Evolutionary conservation across 2,797 vertebrate species (phyloP).

Genomic region (Lepidocolaptes lacrymiger): DNA sequence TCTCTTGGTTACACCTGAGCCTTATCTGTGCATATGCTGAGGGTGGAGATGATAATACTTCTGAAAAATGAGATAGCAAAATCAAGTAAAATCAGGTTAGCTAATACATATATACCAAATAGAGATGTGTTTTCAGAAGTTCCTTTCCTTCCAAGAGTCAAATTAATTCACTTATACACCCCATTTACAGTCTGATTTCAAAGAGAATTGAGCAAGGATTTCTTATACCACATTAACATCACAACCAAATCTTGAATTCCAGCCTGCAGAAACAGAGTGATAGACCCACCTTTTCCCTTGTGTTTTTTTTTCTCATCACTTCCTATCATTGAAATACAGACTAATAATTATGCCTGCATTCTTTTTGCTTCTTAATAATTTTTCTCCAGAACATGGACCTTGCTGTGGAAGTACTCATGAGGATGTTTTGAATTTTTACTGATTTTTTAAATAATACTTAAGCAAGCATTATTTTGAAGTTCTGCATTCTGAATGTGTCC

Average conservation of each 20-base stretch:
- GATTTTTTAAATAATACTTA: neutral
- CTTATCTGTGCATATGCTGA: neutral
- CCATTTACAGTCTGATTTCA: neutral
- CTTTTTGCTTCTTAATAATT: neutral
- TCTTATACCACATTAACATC: neutral
- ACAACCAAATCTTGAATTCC: neutral
- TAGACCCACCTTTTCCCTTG: rapidly evolving
- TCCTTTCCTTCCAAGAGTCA: neutral
- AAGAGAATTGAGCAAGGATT: neutral
- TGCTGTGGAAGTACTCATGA: neutral
- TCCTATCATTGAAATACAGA: neutral
- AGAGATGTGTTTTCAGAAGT: neutral
- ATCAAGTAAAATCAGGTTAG: neutral
- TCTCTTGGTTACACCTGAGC: neutral
- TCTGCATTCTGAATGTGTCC: neutral
- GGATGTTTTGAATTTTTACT: neutral
- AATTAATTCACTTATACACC: neutral
- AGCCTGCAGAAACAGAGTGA: neutral
- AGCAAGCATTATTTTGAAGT: neutral
- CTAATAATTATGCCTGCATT: neutral
- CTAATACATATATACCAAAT: neutral
- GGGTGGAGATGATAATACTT: neutral
- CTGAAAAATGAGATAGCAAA: neutral
- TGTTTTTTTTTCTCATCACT: neutral
- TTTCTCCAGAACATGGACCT: neutral